phyloP scores from a whole-genome alignment of 2,797 vertebrate genomes.

The Pantherophis alleghaniensis region DNA sequence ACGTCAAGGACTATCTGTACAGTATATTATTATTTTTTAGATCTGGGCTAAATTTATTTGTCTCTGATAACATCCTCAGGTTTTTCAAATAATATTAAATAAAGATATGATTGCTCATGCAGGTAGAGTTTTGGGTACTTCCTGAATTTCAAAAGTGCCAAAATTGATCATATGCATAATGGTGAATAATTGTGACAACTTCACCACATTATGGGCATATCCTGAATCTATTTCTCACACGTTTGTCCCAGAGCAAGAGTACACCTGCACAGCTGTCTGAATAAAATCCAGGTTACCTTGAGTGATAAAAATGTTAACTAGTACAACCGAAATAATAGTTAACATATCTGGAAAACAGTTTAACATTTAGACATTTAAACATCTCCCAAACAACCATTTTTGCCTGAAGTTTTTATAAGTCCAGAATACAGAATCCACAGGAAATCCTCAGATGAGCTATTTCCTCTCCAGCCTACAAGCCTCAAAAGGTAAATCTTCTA shows the following conservation, averaged over 20 bases:
- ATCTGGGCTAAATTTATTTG: background rate
- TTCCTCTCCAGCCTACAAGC: conserved; percentile 59
- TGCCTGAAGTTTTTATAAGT: conserved; percentile 69
- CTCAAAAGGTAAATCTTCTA: conserved; percentile 52
- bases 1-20: no score
- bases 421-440: conserved; percentile 67
- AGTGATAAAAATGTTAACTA: background rate
- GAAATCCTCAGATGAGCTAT: conserved; percentile 68
- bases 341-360: conserved; percentile 32
- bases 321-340: conserved; percentile 39
- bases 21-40: background rate
- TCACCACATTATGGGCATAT: background rate
- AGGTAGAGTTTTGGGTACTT: background rate
- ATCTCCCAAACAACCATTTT: conserved; percentile 56
- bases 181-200: no score
- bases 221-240: background rate
- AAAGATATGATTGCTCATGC: background rate
- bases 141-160: background rate
- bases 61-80: background rate
- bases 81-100: background rate
- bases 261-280: background rate
- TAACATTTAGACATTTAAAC: conserved; percentile 53
- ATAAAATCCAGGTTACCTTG: background rate
- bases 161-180: background rate
- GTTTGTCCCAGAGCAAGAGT: background rate